Evolutionary conservation across 2,888 invertebrate species (phyloP).

Genomic region (Drosophila paranaensis): DNA sequence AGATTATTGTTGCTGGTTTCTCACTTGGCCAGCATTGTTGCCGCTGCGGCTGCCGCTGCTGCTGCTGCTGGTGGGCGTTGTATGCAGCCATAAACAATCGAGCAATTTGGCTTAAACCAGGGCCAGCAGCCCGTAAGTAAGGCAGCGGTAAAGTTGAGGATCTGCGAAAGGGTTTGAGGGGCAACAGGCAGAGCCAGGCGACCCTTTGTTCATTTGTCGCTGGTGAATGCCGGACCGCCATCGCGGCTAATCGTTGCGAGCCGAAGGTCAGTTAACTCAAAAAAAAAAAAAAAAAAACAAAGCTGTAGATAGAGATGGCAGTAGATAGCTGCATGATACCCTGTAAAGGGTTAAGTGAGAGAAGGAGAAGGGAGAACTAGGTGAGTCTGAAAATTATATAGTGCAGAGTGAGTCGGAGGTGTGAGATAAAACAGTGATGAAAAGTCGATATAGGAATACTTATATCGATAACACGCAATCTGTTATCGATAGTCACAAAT

Average conservation of each 20-base stretch:
- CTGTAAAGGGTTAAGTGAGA: neutral
- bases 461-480: neutral
- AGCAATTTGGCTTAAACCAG: conserved; percentile 74
- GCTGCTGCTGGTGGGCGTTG: conserved; percentile 74
- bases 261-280: conserved; percentile 74
- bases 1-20: conserved; percentile 81
- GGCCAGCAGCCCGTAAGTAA: conserved; percentile 32
- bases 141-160: neutral
- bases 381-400: neutral
- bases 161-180: neutral
- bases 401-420: too few species aligned
- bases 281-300: conserved; percentile 26
- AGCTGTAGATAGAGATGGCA: neutral
- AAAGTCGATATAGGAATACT: neutral
- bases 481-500: neutral
- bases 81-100: conserved; percentile 82
- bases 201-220: conserved; percentile 77
- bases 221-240: conserved; percentile 66
- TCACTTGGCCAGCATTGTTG: conserved; percentile 70
- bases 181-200: conserved; percentile 5
- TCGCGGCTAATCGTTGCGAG: conserved; percentile 66
- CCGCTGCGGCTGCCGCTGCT: conserved; percentile 35
- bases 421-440: neutral
- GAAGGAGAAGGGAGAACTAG: too few species aligned
- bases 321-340: conserved; percentile 7